Base-by-base conservation (phyloP, 2,888 invertebrate genomes). In the Cheilosia vernalis region DNA sequence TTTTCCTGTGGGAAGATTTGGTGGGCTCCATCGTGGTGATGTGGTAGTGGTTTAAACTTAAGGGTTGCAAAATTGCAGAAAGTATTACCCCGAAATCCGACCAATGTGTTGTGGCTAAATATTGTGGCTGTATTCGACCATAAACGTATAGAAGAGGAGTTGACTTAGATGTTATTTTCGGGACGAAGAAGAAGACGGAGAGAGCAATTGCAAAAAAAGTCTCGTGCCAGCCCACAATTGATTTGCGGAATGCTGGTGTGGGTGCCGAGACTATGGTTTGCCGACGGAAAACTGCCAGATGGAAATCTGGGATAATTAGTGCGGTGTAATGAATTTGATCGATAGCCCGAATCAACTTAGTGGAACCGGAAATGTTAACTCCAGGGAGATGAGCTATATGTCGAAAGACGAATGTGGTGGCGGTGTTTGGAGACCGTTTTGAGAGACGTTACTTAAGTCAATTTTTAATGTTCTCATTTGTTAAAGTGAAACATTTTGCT, bases 71-170 rank as follows among this genome's bases (percentile, higher is more conserved):
- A 80, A 81, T 87, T 80, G 86, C 82, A 79, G 80, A 87, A 86
- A 82, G 83, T 84, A 87, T 85, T 82, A 85, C 87, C 87, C 80
- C 79, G 85, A 87, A 87, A 87, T 88, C 87, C 88, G 80, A 88
- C 89, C 89, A 89, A 89, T 89, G 88, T 89, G 87, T 89, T 89
- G 89, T 87, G 89, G 89, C 89, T 87, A 88, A 88, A 89, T 88
- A 88, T 88, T 89, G 89, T 88, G 89, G 88, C 88, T 87, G 87
- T 87, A 87, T 86, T 82, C 85, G 82, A 74, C 80, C 80, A 84
- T 87, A 87, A 87, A 69, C 64, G 78, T 83, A 37, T 37, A 83
- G 85, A 85, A 85, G 85, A 85, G 81, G 85, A 85, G 85, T 85
- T 81, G 85, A 85, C 85, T 85, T 85, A 72, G 70, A 79, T 74